Evolutionary conservation across 2,113 vertebrate genomes (phyloP), one percentile per base, ranked within the genome.

Genomic region (Pachypanchax playfairii): DNA sequence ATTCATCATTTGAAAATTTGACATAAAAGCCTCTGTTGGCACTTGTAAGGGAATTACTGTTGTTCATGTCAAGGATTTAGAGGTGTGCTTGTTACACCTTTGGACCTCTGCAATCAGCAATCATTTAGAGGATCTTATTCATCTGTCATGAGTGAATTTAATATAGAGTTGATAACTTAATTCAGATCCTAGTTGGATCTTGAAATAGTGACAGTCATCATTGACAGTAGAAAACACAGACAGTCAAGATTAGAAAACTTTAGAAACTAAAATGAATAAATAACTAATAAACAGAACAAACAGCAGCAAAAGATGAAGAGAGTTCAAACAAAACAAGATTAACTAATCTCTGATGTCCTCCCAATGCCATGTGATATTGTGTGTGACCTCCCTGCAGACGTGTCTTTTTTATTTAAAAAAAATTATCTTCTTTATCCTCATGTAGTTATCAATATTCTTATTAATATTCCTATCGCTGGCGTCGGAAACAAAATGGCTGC

Each of bases 21-120:
- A 77, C 65, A 73, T 24, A 22, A 63, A 77, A 62, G 65, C 48
- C 25, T 65, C 43, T 52, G 44, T 64, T 70, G 43, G 44, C 71
- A 48, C 50, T 38, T 31, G 13, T 9, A 53, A 51, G 61, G 39
- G 58, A 84, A 80, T 73, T 62, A 65, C 8, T 55, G 53, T 71
- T 50, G 71, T 79, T 65, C 50, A 53, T 62, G 51, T 75, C 56
- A 79, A 82, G 61, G 73, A 71, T 75, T 72, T 55, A 39, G 39
- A 81, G 65, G 55, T 44, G 15, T 65, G 70, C 24, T 66, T 52
- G 64, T 61, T 63, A 17, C 57, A n/a, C n/a, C n/a, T n/a, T n/a
- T n/a, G n/a, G n/a, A n/a, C n/a, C n/a, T n/a, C n/a, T n/a, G n/a
- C n/a, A n/a, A n/a, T n/a, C n/a, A 58, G 60, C 28, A 56, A 68